Evolutionary conservation across 2,113 vertebrate species (phyloP), one percentile per base, ranked within the genome.

Genomic region (Grammomys dolichurus): DNA sequence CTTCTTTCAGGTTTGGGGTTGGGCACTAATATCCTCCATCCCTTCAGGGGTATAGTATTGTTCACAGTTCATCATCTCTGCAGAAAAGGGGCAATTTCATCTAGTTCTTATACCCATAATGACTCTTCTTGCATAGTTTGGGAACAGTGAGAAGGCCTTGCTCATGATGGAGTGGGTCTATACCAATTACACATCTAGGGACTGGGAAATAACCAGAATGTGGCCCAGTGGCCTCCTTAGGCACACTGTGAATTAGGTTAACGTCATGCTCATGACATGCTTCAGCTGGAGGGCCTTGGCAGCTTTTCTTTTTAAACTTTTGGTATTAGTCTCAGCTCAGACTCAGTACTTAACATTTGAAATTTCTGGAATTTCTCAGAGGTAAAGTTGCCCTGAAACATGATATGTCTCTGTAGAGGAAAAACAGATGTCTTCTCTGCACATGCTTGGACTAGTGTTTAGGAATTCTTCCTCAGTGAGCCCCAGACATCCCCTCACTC

Each of bases 351-450:
- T 94, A 89, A 80, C 17, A 87, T 48, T 76, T 65, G 4, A 67
- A 86, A 67, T 48, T 86, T 67, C 82, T 48, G 60, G 82, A 46
- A 86, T 88, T 97, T 87, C 63, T 93, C 43, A 78, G 78, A 82
- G 63, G 24, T 9, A 36, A 67, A 82, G 33, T 90, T 94, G 51
- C n/a, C 26, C 28, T 58, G 46, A 67, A 60, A 77, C 28, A 67
- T 67, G 84, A 60, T 77, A 36, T 31, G 10, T n/a, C 6, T 81
- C 46, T 82, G 75, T 26, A 24, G 4, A 12, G 26, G 20, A 92
- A 78, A 56, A 73, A 58, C 10, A 80, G 63, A 92, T 28, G 9
- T 58, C 2, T 91, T 87, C 36, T 54, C 31, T 40, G 14, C 31
- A 58, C 40, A 26, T 31, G 5, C 40, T 65, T 65, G 16, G 40